These are phyloP conservation scores for Passerina amoena DNA, from an alignment of 2,113 vertebrate genomes.

Conservation along the genomic window DNA sequence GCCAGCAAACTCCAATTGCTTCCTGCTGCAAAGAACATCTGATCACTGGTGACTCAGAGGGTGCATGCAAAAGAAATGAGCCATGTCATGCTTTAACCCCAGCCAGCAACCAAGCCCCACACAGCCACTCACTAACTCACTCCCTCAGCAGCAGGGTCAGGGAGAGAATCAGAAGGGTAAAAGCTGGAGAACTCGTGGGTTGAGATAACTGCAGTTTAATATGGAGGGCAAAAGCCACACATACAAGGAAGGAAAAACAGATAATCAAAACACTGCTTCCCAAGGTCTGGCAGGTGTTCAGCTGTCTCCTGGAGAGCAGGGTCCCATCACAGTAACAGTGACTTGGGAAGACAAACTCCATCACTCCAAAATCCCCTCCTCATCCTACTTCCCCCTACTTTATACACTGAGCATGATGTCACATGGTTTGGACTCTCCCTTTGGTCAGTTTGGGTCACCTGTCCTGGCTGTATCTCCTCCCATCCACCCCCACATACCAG, in stretches of 20 bases:
- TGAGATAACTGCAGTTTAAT: neutral
- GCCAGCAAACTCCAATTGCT: neutral
- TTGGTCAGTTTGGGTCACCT: neutral
- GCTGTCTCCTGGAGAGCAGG: neutral
- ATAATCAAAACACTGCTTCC: neutral
- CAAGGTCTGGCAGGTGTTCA: neutral
- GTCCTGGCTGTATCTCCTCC: neutral
- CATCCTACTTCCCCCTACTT: neutral
- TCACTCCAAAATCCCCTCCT: neutral
- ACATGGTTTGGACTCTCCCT: neutral
- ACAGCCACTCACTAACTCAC: neutral
- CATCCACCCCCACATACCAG: neutral
- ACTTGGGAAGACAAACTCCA: neutral
- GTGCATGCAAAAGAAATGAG: neutral
- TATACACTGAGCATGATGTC: neutral
- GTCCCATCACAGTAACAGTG: neutral
- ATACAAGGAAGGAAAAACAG: neutral
- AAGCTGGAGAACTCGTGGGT: neutral
- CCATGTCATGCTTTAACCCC: neutral
- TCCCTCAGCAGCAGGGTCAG: neutral
- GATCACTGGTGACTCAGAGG: neutral
- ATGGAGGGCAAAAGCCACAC: neutral
- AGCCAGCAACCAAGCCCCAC: neutral
- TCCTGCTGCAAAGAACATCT: fast-evolving
- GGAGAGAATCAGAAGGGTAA: neutral